Percentiles rank a stretch among this genome's conserved stretches.
phyloP scores from a whole-genome alignment of 2,797 vertebrate species.

The Leptoclinus maculatus region DNA sequence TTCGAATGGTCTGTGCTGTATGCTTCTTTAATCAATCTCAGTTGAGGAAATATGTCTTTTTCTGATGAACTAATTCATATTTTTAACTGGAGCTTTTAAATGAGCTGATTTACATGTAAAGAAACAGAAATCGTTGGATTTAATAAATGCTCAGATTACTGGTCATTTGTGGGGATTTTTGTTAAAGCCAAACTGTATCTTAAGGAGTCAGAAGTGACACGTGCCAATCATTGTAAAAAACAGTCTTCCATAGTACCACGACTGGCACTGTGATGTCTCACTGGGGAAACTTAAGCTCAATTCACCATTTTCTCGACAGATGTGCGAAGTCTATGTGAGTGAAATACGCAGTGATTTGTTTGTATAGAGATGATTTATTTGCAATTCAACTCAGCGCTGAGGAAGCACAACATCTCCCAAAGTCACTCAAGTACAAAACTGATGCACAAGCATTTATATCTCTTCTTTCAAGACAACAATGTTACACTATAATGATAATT shows the following conservation, averaged over 20 bases:
- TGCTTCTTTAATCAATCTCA: constrained; percentile 31
- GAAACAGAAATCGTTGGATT: constrained; percentile 2
- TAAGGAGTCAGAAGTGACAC: constrained; percentile 8
- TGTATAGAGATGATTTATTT: constrained; percentile 44
- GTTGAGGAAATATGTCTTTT: constrained; percentile 5
- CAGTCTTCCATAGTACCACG: neutral
- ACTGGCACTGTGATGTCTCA: constrained; percentile 2
- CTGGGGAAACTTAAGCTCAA: constrained; percentile 4
- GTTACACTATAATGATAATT: constrained; percentile 14
- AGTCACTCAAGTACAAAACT: constrained; percentile 29
- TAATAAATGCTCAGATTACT: constrained; percentile 14
- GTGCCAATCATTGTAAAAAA: constrained; percentile 23
- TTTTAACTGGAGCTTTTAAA: constrained; percentile 22
- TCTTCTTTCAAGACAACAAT: constrained; percentile 23
- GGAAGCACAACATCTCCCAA: constrained; percentile 40
- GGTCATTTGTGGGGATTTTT: constrained; percentile 31
- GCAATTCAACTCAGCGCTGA: constrained; percentile 32
- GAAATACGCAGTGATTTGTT: constrained; percentile 23
- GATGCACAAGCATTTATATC: constrained; percentile 23
- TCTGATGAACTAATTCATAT: constrained; percentile 27
- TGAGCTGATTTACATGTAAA: constrained; percentile 29
- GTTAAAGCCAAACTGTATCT: constrained; percentile 19
- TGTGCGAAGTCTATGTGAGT: constrained; percentile 23
- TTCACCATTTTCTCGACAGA: constrained; percentile 31
- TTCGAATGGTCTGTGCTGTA: neutral